Percentiles rank a stretch among this genome's conserved stretches.
Conservation (phyloP, 2,888 invertebrate species). For the Tanypteryx hageni region DNA sequence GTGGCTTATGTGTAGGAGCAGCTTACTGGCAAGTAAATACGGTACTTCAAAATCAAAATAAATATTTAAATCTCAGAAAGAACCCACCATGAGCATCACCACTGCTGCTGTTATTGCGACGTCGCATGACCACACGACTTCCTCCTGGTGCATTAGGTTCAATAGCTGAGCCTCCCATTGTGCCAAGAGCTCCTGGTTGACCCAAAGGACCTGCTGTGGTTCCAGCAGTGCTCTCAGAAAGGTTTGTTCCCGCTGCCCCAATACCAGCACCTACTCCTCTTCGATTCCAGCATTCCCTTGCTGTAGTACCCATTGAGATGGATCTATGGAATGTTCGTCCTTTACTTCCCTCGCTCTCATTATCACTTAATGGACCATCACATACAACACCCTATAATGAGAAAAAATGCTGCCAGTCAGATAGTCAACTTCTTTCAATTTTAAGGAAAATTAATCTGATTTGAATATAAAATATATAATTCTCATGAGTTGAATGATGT, state of each 20-base stretch:
- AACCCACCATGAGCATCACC: conserved; percentile 78
- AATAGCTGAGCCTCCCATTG: conserved; percentile 49
- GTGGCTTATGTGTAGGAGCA: no score
- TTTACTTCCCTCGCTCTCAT: conserved; percentile 76
- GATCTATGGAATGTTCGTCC: conserved; percentile 87
- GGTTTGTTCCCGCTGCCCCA: neutral
- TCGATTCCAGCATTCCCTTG: conserved; percentile 61
- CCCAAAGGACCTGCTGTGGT: conserved; percentile 31
- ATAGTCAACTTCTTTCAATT: no score
- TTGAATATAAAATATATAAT: no score
- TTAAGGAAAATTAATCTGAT: no score
- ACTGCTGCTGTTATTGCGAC: conserved; percentile 84
- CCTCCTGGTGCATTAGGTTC: conserved; percentile 79
- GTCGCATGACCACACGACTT: conserved; percentile 79
- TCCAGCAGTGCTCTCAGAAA: neutral
- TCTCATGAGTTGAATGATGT: no score
- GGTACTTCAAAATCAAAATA: no score
- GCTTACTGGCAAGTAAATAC: no score
- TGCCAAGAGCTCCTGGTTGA: conserved; percentile 74
- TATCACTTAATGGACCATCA: conserved; percentile 78
- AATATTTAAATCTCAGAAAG: conserved; percentile 15
- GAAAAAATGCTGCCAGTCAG: neutral
- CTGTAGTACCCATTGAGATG: conserved; percentile 88
- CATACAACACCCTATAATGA: conserved; percentile 72
- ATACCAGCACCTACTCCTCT: neutral